Base-by-base conservation (phyloP, 2,113 vertebrate species). In the Xyrauchen texanus region DNA sequence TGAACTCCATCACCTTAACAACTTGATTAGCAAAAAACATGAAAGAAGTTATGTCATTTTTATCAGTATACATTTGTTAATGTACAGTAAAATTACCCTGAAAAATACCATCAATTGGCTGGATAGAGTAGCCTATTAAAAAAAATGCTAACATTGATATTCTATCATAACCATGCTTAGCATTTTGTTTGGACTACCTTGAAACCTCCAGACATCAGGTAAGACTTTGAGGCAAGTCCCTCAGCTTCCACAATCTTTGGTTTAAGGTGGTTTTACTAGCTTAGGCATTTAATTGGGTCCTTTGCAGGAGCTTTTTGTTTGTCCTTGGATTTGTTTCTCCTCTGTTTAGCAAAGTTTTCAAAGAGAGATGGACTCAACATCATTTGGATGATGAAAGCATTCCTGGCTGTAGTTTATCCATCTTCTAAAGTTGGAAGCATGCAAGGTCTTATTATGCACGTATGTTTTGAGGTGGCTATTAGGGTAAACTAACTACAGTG, bases 141-240 rank as follows among this genome's bases (percentile, higher is more conserved):
- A 52, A 21, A 4, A 15, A 72, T 5, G 5, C 57, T 77, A 84
- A 47, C 67, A 69, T 61, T 83, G 82, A 82, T 58, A 58, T 58
- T 58, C 13, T 78, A 81, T 85, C 85, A n/a, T 21, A 72, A 3
- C 46, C 79, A 62, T 84, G 6, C n/a, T 10, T 74, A 71, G 71
- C 73, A 78, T 67, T 76, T 63, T 85, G 84, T 86, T 85, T 80
- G 85, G 82, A 89, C 88, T 83, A 58, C 53, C 55, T 78, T 67
- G 87, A 88, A 86, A 68, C 89, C 82, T 77, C 82, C 82, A 82
- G 80, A 85, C 77, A 85, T 80, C 84, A 93, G 91, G 88, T 91
- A 90, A 90, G 89, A 88, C 77, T 67, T 64, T 66, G 21, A 77
- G 44, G 61, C 62, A 78, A 81, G 68, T 64, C 74, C 62, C 6